A percentile compares a stretch with the other conserved stretches of the same genome.
These are phyloP conservation scores for Oenanthe oenanthe DNA, from an alignment of 2,113 vertebrate genomes.

Conservation along the genomic window DNA sequence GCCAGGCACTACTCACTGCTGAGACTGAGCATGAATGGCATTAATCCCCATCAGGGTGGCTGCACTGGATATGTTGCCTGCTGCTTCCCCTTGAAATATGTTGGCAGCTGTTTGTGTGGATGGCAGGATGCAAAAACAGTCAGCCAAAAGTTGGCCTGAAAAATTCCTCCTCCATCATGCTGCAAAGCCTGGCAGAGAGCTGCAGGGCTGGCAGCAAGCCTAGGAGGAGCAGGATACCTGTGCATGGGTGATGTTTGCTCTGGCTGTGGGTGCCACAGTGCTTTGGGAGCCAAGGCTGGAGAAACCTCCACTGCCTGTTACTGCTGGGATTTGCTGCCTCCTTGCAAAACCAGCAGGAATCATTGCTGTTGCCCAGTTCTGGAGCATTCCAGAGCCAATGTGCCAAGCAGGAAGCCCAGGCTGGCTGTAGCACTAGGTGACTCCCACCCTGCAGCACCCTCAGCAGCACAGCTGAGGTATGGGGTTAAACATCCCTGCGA, in stretches of 20 bases:
- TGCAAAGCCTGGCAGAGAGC: background rate
- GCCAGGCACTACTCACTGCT: background rate
- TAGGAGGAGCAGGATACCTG: background rate
- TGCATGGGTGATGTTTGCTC: background rate
- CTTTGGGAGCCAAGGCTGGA: background rate
- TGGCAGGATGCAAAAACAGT: background rate
- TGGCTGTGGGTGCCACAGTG: background rate
- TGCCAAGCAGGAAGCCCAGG: background rate
- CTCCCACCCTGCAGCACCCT: background rate
- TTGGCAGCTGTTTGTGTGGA: background rate
- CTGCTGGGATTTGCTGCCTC: background rate
- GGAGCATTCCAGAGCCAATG: background rate
- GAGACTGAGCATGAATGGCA: background rate
- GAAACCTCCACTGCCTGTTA: background rate
- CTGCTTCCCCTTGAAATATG: background rate
- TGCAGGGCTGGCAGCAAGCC: background rate
- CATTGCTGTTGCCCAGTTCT: fast-evolving
- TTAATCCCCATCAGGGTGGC: background rate
- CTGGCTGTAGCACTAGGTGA: background rate
- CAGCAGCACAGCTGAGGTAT: background rate
- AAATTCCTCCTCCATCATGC: background rate
- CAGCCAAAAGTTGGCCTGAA: background rate
- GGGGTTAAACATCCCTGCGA: background rate
- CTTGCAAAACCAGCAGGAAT: background rate
- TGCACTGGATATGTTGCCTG: background rate